A percentile compares a stretch with the other conserved stretches of the same genome.
phyloP scores from a whole-genome alignment of 2,888 invertebrate species.

The Drosophila merina region DNA sequence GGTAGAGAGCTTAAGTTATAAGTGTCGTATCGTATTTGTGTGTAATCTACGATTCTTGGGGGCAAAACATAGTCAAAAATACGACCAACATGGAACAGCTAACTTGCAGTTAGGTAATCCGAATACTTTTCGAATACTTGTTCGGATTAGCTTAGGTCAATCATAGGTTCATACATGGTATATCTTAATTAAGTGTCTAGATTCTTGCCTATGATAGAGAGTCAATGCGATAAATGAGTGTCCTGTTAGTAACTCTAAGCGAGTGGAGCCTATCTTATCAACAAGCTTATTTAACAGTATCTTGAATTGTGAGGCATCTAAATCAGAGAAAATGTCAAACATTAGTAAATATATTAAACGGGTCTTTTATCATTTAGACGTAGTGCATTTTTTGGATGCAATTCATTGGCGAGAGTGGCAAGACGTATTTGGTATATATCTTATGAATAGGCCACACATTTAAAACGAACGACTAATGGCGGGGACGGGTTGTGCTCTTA shows the following conservation, averaged over 20 bases:
- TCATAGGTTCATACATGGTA: constrained; percentile 57
- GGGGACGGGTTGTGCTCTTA: neutral
- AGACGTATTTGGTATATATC: constrained; percentile 24
- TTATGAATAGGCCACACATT: constrained; percentile 30
- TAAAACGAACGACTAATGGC: constrained; percentile 19
- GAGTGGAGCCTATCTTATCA: constrained; percentile 68
- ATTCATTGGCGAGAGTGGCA: constrained; percentile 3
- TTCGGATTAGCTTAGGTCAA: constrained; percentile 35
- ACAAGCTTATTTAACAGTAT: constrained; percentile 65
- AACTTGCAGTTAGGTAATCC: neutral
- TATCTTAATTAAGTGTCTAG: constrained; percentile 62
- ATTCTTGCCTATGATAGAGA: constrained; percentile 56
- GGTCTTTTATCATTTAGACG: constrained; percentile 13
- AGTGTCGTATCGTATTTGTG: constrained; percentile 3
- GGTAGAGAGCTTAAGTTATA: constrained; percentile 22
- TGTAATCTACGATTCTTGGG: constrained; percentile 2
- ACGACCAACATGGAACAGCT: constrained; percentile 2
- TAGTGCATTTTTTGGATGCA: constrained; percentile 9
- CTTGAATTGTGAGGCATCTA: constrained; percentile 73
- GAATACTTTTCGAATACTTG: constrained; percentile 21
- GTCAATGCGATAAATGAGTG: constrained; percentile 56
- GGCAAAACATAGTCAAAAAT: constrained; percentile 14
- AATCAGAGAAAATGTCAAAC: constrained; percentile 77
- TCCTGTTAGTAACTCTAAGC: constrained; percentile 70
- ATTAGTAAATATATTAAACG: constrained; percentile 59